Percentiles rank a stretch among this genome's conserved stretches.
Conservation (phyloP, 2,888 invertebrate genomes). For the Lasioglossum figueresi region DNA sequence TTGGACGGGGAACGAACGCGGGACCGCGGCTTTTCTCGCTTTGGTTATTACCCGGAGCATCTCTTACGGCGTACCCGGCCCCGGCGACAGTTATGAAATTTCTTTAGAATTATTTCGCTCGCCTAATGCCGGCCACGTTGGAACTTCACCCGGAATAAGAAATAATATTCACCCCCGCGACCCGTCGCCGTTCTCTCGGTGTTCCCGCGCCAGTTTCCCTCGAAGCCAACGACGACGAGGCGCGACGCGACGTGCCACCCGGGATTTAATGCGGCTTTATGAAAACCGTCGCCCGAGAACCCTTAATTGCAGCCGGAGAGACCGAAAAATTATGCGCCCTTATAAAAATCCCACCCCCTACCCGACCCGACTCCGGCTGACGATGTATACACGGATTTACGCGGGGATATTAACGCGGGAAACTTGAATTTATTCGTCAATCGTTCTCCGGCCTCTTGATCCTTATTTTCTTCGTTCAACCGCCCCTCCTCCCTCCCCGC, state of each 20-base stretch:
- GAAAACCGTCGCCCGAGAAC: slow-evolving; percentile 79
- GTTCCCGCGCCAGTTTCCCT: slow-evolving; percentile 21
- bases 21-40: slow-evolving; percentile 61
- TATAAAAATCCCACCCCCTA: slow-evolving; percentile 52
- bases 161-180: slow-evolving; percentile 77
- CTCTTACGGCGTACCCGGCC: slow-evolving; percentile 67
- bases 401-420: slow-evolving; percentile 27
- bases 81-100: slow-evolving; percentile 83
- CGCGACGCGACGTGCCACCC: slow-evolving; percentile 44
- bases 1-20: slow-evolving; percentile 46
- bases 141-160: slow-evolving; percentile 74
- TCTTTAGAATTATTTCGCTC: slow-evolving; percentile 82
- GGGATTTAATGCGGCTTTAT: slow-evolving; percentile 82
- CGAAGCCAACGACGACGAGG: not conserved
- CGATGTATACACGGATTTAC: slow-evolving; percentile 35
- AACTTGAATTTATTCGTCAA: slow-evolving; percentile 41
- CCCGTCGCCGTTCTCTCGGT: slow-evolving; percentile 47
- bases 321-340: slow-evolving; percentile 73
- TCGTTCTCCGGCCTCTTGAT: not conserved
- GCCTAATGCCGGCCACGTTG: slow-evolving; percentile 73
- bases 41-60: slow-evolving; percentile 73
- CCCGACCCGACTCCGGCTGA: not conserved
- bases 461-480: not conserved
- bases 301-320: slow-evolving; percentile 79
- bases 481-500: not conserved